phyloP scores from a whole-genome alignment of 2,888 invertebrate species.

The Odontomyia ornata region DNA sequence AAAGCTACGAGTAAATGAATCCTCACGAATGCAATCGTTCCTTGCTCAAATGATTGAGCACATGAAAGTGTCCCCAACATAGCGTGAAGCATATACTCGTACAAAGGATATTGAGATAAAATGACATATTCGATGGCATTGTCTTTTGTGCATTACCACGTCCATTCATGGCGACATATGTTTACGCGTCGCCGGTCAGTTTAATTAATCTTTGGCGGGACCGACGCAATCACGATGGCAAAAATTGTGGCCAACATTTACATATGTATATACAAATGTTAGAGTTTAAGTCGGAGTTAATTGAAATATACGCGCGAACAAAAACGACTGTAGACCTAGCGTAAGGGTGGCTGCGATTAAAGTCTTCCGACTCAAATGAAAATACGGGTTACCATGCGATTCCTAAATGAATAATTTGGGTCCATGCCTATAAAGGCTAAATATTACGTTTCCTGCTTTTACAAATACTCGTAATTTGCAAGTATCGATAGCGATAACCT shows the following conservation, averaged over 20 bases:
- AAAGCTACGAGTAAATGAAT: constrained; percentile 40
- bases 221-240: constrained; percentile 37
- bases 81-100: constrained; percentile 14
- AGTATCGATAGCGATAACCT: too few species aligned
- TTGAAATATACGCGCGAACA: constrained; percentile 49
- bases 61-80: constrained; percentile 36
- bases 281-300: constrained; percentile 48
- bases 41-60: constrained; percentile 12
- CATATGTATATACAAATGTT: too few species aligned
- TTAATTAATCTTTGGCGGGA: constrained; percentile 50
- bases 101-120: not conserved
- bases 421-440: too few species aligned
- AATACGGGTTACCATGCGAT: too few species aligned
- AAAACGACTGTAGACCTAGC: constrained; percentile 9
- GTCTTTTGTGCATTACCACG: constrained; percentile 45
- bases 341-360: constrained; percentile 25
- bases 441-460: too few species aligned
- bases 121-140: constrained; percentile 33
- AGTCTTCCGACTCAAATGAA: too few species aligned
- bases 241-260: constrained; percentile 16
- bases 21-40: constrained; percentile 45
- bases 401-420: too few species aligned
- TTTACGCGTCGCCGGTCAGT: constrained; percentile 49
- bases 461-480: too few species aligned
- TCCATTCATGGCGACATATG: constrained; percentile 48